Conservation (phyloP, 2,113 vertebrate genomes). For the Paratilapia polleni region DNA sequence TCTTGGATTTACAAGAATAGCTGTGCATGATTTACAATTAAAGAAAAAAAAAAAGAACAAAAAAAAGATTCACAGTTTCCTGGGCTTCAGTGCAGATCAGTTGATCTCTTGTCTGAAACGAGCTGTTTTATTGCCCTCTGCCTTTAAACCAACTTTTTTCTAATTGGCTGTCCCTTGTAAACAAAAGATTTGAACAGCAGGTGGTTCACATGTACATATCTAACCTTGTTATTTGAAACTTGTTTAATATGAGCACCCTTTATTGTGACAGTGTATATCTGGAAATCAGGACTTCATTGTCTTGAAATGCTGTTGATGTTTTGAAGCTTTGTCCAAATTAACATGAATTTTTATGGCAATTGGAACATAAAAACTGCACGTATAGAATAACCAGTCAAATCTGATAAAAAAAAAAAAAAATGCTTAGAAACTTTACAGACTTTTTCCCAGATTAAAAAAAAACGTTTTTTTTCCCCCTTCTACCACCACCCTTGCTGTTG, state of each 20-base stretch:
- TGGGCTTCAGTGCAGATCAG: too few species aligned
- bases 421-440: neutral
- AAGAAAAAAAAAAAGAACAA: neutral
- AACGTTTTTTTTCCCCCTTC: neutral
- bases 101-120: neutral
- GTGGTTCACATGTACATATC: neutral
- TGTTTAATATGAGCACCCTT: neutral
- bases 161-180: neutral
- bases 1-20: neutral
- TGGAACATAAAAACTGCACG: neutral
- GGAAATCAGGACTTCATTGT: neutral
- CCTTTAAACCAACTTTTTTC: neutral
- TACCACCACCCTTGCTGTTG: neutral
- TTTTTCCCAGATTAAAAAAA: too few species aligned
- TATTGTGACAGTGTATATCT: neutral
- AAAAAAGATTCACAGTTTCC: too few species aligned
- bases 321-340: neutral
- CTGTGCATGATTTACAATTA: neutral
- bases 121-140: neutral
- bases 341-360: neutral
- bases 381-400: neutral
- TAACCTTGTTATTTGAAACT: neutral
- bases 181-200: neutral
- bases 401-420: too few species aligned
- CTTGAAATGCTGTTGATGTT: neutral